These are phyloP conservation scores for Sebastes iracundus DNA, from an alignment of 2,797 vertebrate genomes.

Conservation along the genomic window DNA sequence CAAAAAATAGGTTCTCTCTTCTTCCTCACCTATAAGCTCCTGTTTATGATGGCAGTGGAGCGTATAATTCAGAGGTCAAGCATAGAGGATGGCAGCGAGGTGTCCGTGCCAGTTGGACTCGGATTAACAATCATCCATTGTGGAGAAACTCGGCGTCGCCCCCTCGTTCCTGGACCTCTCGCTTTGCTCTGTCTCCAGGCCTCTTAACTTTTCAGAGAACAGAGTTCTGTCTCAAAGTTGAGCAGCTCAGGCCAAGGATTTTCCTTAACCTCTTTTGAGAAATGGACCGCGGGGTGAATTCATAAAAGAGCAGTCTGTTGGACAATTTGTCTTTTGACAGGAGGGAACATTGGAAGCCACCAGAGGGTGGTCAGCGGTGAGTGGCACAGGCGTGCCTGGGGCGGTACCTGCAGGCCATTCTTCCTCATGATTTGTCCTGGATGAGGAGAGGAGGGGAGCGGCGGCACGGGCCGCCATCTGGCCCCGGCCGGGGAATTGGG, in stretches of 20 bases:
- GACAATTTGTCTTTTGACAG: constrained; percentile 98
- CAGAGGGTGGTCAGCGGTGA: constrained; percentile 86
- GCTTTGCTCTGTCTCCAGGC: constrained; percentile 38
- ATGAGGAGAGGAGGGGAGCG: constrained; percentile 66
- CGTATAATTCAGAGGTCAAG: constrained; percentile 37
- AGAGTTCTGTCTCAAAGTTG: constrained; percentile 82
- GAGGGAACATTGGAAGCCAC: constrained; percentile 87
- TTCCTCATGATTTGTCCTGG: constrained; percentile 85
- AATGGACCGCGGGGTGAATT: constrained; percentile 91
- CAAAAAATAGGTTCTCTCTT: constrained; percentile 34
- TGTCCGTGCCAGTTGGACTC: constrained; percentile 27
- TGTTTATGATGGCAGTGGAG: constrained; percentile 46
- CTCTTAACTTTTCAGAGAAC: constrained; percentile 75
- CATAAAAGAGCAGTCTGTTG: constrained; percentile 80
- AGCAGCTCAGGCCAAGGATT: constrained; percentile 86
- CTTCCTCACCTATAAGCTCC: constrained; percentile 10
- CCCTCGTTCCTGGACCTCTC: constrained; percentile 7
- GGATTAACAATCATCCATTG: constrained; percentile 26
- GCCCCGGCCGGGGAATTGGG: constrained; percentile 94
- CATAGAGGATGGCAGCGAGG: constrained; percentile 14
- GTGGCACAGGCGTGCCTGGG: constrained; percentile 86
- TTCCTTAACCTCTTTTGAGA: constrained; percentile 86
- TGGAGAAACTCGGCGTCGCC: constrained; percentile 29
- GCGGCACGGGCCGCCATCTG: constrained; percentile 90
- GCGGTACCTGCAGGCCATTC: constrained; percentile 91